Evolutionary conservation across 2,113 vertebrate genomes (phyloP).

Genomic region (Camelus dromedarius): DNA sequence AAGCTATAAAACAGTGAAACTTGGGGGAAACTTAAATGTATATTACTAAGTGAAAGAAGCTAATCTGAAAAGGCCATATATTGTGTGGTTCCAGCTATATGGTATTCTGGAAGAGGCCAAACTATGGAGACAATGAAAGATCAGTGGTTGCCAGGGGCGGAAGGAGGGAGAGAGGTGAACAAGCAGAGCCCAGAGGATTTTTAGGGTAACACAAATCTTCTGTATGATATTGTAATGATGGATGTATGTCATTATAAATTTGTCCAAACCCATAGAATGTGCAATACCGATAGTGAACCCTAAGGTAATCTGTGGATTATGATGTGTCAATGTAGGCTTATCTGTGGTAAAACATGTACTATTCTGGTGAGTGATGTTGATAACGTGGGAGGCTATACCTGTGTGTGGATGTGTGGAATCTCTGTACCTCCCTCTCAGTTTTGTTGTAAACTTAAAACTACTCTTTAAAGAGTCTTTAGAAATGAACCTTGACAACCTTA

Average conservation of each 20-base stretch:
- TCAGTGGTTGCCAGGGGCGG: not conserved
- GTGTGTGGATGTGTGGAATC: not conserved
- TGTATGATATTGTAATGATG: not conserved
- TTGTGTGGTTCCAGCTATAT: not conserved
- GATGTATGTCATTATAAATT: not conserved
- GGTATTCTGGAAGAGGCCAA: not conserved
- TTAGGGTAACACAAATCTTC: not conserved
- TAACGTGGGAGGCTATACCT: not conserved
- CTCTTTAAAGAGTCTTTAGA: not conserved
- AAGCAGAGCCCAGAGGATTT: not conserved
- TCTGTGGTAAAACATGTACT: not conserved
- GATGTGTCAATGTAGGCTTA: not conserved
- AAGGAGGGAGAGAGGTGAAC: not conserved
- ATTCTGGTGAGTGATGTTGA: not conserved
- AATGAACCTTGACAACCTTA: not conserved
- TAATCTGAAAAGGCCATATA: not conserved
- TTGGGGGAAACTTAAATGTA: not conserved
- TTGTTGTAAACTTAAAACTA: not conserved
- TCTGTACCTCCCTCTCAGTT: not conserved
- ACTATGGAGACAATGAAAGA: not conserved
- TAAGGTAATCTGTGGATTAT: not conserved
- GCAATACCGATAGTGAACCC: not conserved
- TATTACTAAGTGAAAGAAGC: not conserved
- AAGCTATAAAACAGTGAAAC: not conserved
- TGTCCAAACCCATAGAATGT: not conserved